phyloP scores from a whole-genome alignment of 2,888 invertebrate genomes.

The Drosophila sordidapex region DNA sequence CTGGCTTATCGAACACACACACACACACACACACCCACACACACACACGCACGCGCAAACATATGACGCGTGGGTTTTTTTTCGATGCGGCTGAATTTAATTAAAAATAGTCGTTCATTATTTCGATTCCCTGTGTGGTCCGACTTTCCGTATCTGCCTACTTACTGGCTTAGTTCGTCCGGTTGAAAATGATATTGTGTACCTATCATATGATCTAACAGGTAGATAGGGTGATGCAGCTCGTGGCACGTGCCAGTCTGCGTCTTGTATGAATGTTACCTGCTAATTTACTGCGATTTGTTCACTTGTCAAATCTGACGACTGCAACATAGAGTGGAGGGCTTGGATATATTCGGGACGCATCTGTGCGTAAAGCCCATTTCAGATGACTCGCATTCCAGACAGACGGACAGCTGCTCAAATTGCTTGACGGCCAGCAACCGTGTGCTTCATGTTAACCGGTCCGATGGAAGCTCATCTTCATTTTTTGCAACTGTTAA shows the following conservation, averaged over 20 bases:
- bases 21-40: not conserved
- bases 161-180: not conserved
- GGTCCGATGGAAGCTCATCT: slow-evolving; percentile 9
- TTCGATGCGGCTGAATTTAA: slow-evolving; percentile 33
- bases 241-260: slow-evolving; percentile 33
- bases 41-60: not conserved
- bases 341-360: too few species aligned
- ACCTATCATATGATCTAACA: slow-evolving; percentile 36
- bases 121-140: not conserved
- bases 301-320: not conserved
- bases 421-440: slow-evolving; percentile 36
- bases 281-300: not conserved
- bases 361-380: too few species aligned
- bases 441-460: slow-evolving; percentile 50
- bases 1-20: slow-evolving; percentile 39
- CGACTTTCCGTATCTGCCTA: slow-evolving; percentile 9
- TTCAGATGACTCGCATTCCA: too few species aligned
- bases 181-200: not conserved
- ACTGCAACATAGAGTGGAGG: not conserved
- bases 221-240: slow-evolving; percentile 30
- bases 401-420: too few species aligned
- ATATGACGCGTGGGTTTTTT: slow-evolving; percentile 14
- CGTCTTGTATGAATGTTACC: not conserved
- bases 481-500: not conserved
- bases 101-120: slow-evolving; percentile 34